Evolutionary conservation across 2,888 invertebrate genomes (phyloP), one percentile per base, ranked within the genome.

Genomic region (Mantis religiosa): DNA sequence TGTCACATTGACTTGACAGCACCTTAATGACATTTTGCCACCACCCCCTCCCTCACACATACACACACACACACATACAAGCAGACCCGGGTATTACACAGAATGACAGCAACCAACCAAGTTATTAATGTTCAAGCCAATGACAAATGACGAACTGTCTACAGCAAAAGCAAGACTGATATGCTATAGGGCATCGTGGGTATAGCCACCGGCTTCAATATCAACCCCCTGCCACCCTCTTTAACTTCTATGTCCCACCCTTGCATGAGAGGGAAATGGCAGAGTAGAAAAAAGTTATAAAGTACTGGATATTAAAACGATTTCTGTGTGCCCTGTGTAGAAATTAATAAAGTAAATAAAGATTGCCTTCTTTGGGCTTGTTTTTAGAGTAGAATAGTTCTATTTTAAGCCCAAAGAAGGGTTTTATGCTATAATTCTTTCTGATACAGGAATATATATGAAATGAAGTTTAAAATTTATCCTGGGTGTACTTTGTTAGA

Each of bases 111-210:
- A 83, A 84, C 87, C 88, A 87, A 89, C 89, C 89, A 83, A 89
- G 90, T 90, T 90, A 90, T 90, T 90, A 90, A 93, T 93, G 93
- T 93, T 93, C 92, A 91, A 92, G 93, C 93, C 93, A 93, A 93
- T 93, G 93, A 94, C 93, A 93, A 93, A 94, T 94, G 93, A 94
- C 93, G 93, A 93, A 93, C 93, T 93, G 94, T 93, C 94, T 93
- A 93, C 93, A 93, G 90, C 90, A 92, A 93, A 93, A 94, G 93
- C 93, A 93, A 94, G 94, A 94, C 93, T 93, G 93, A 94, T 94
- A 93, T 92, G 87, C 34, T 87, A 87, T 87, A 87, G 87, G 87
- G 87, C 87, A 82, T 87, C 87, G 41, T 71, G 87, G 87, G 82
- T 41, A 87, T 87, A 82, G 87, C 81, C 30, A 82, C 34, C 87